phyloP scores from a whole-genome alignment of 92 coral and sea anemone genomes.

The Chrysogorgia sp. region DNA sequence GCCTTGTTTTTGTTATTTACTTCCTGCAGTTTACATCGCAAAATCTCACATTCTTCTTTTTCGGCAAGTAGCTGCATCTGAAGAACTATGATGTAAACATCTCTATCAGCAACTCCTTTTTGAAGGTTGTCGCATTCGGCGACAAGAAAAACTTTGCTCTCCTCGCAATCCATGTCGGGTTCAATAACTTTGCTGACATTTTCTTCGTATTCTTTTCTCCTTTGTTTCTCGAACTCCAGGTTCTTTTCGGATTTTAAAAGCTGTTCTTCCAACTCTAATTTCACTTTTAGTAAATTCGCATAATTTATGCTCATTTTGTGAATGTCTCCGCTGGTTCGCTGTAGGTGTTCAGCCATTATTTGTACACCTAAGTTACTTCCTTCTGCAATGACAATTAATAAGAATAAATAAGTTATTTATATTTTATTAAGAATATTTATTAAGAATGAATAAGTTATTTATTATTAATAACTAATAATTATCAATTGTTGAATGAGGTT shows the following conservation, averaged over 20 bases:
- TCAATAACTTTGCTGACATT: conserved; percentile 57
- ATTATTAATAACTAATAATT: too few species aligned
- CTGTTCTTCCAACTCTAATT: conserved; percentile 61
- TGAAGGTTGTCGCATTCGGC: conserved; percentile 66
- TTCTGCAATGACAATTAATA: too few species aligned
- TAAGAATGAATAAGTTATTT: too few species aligned
- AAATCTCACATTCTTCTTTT: conserved; percentile 76
- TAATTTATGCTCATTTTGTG: conserved; percentile 77
- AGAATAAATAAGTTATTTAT: too few species aligned
- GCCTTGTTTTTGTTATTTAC: background rate
- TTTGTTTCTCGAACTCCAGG: conserved; percentile 57
- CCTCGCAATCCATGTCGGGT: conserved; percentile 68
- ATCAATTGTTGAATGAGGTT: too few species aligned
- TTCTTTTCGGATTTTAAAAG: conserved; percentile 64
- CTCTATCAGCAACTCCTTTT: conserved; percentile 79
- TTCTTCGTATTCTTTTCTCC: conserved; percentile 72
- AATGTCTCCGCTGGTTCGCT: conserved; percentile 73
- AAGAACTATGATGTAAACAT: conserved; percentile 84
- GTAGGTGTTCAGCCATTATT: conserved; percentile 77
- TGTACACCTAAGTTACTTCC: conserved; percentile 65
- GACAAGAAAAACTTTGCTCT: conserved; percentile 62
- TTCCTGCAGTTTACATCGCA: conserved; percentile 62
- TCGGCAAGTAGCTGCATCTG: conserved; percentile 89
- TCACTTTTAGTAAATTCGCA: conserved; percentile 69
- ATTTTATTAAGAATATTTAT: too few species aligned